A percentile compares a stretch with the other conserved stretches of the same genome.
phyloP scores from a whole-genome alignment of 2,888 invertebrate genomes.

The Nymphalis c-album region DNA sequence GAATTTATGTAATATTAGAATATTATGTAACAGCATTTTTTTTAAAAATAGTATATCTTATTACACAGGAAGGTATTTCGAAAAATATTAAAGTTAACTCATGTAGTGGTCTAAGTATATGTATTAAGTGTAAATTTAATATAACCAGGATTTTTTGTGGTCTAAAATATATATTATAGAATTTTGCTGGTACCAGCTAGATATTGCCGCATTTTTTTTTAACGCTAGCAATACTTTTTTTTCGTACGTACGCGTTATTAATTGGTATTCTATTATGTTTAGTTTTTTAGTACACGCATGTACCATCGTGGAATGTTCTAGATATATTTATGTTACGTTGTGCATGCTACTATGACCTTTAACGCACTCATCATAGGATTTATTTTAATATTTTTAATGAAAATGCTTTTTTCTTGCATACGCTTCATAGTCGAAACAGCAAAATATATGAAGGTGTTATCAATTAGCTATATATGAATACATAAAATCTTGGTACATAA shows the following conservation, averaged over 20 bases:
- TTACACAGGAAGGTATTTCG: slow-evolving; percentile 25
- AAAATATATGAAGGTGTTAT: slow-evolving; percentile 59
- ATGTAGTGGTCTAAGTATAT: slow-evolving; percentile 51
- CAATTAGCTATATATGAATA: slow-evolving; percentile 30
- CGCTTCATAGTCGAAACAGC: slow-evolving; percentile 64
- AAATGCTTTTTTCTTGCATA: slow-evolving; percentile 61
- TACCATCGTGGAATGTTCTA: slow-evolving; percentile 38
- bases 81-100: slow-evolving; percentile 40
- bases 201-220: slow-evolving; percentile 21
- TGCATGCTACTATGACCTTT: slow-evolving; percentile 76
- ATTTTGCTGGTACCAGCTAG: slow-evolving; percentile 67
- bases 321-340: slow-evolving; percentile 48
- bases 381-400: slow-evolving; percentile 48
- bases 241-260: slow-evolving; percentile 36
- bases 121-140: slow-evolving; percentile 50
- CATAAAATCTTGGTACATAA: slow-evolving; percentile 53
- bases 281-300: slow-evolving; percentile 38
- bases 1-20: slow-evolving; percentile 39
- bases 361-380: slow-evolving; percentile 75
- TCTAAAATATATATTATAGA: slow-evolving; percentile 39
- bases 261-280: slow-evolving; percentile 45
- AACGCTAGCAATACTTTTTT: slow-evolving; percentile 26
- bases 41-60: slow-evolving; percentile 30
- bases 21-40: slow-evolving; percentile 46
- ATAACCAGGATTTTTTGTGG: slow-evolving; percentile 71